Evolutionary conservation across 2,113 vertebrate genomes (phyloP), one percentile per base, ranked within the genome.

Genomic region (Nyctereutes procyonoides): DNA sequence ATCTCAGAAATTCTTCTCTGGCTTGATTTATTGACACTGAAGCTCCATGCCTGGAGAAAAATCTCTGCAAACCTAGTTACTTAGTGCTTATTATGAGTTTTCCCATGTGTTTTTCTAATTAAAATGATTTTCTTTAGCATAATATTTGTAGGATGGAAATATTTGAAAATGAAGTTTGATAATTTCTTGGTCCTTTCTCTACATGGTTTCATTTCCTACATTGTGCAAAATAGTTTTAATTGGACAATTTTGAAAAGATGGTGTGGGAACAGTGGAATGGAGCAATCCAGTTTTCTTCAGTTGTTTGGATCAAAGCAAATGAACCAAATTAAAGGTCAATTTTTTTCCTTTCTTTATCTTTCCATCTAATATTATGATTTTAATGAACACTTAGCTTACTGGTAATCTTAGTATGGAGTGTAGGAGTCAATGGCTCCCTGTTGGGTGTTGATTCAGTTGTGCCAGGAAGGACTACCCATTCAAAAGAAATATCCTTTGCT

Each of bases 41-140:
- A 79, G 63, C 91, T 88, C 32, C 8, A 63, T 0, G 8, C 38
- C 62, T 81, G 20, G 60, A 96, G 90, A 92, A 93, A 30, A 90
- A 85, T 28, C 17, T 89, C 56, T 91, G 48, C 30, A 93, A 96
- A 86, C 38, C 67, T 90, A 67, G 73, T 92, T 89, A 91, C 38
- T 86, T 69, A 38, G 43, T 38, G 4, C 56, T 95, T 94, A 63
- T 73, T 92, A 83, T 82, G 56, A 91, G 38, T 93, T 95, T 94
- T 63, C 71, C 67, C 77, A 38, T 38, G 58, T 60, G 53, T 60
- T 92, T 91, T 97, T 96, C 56, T 96, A 97, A 97, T 97, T 96
- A 96, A 97, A 95, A 77, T 90, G 28, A 20, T 79, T 97, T 95
- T 93, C 81, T 96, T 97, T 94, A 82, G 88, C 35, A 62, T 96